Percentiles rank a stretch among this genome's conserved stretches.
Conservation (phyloP, 2,113 vertebrate species). For the Zootoca vivipara region DNA sequence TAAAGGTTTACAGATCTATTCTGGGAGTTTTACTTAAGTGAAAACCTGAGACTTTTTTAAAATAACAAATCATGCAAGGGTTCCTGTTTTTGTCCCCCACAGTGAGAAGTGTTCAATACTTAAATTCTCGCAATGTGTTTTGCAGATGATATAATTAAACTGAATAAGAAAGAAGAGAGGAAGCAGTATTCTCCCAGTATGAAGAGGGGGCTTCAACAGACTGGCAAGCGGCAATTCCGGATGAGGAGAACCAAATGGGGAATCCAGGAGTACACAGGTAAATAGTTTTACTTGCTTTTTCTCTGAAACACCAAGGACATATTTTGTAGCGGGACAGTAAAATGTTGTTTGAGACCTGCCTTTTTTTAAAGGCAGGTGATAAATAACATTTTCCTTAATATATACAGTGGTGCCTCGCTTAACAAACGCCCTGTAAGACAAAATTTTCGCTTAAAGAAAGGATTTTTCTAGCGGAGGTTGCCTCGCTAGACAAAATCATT, state of each 20-base stretch:
- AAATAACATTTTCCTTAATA: background rate
- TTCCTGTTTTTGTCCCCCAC: background rate
- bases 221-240: constrained; percentile 72
- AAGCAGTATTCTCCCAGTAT: constrained; percentile 78
- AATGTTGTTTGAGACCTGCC: background rate
- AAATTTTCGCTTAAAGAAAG: too few species aligned
- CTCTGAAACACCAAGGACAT: background rate
- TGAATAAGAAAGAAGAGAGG: constrained; percentile 91
- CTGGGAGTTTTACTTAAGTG: background rate
- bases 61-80: background rate
- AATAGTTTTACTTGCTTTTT: background rate
- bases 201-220: constrained; percentile 80
- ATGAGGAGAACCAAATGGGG: constrained; percentile 70
- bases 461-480: too few species aligned
- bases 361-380: background rate
- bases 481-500: too few species aligned
- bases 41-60: background rate
- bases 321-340: background rate
- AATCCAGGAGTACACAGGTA: constrained; percentile 82
- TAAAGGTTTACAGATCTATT: too few species aligned
- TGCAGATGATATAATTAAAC: constrained; percentile 93
- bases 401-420: too few species aligned
- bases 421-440: too few species aligned
- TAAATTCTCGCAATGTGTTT: background rate
- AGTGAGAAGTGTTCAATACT: background rate